Evolutionary conservation across 2,797 vertebrate genomes (phyloP), one percentile per base, ranked within the genome.

Genomic region (Coccyzus lansbergi): DNA sequence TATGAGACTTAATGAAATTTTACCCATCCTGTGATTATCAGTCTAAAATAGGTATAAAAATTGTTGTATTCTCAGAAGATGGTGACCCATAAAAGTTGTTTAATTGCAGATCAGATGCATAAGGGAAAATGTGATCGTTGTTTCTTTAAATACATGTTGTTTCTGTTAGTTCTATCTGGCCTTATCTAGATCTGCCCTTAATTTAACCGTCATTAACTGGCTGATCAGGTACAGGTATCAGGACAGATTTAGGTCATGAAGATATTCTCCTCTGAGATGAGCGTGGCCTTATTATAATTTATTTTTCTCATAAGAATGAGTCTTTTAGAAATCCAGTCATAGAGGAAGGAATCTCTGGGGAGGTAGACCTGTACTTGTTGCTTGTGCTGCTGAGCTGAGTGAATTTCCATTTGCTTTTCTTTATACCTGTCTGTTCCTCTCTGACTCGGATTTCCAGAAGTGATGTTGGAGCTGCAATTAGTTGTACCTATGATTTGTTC

Each of bases 31-130:
- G 31, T 78, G 53, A 69, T 91, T 85, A 91, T 82, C 68, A 29
- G 1, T 77, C 34, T 84, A 6, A 87, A 82, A 36, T 59, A 60
- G 44, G 48, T 56, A 15, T 91, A 81, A 70, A 88, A 95, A 86
- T 89, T 52, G 20, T 40, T 63, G 31, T 72, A 86, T 63, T 88
- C 63, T 91, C 65, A 63, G 87, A 79, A 94, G 88, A 79, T 67
- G 74, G 55, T 90, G 88, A 77, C 70, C 74, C 40, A 38, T 86
- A 77, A 76, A 92, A 86, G 56, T 14, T 15, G n/a, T 33, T 11
- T 26, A 78, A 65, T 59, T 84, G 86, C 65, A 85, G 91, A 84
- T 65, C 22, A 12, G 67, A 10, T 64, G 31, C 49, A 31, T 84
- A 87, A 80, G 64, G 86, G 81, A 51, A 74, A 89, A 44, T 9